phyloP scores from a whole-genome alignment of 2,113 vertebrate species.

The Hiodon alosoides region DNA sequence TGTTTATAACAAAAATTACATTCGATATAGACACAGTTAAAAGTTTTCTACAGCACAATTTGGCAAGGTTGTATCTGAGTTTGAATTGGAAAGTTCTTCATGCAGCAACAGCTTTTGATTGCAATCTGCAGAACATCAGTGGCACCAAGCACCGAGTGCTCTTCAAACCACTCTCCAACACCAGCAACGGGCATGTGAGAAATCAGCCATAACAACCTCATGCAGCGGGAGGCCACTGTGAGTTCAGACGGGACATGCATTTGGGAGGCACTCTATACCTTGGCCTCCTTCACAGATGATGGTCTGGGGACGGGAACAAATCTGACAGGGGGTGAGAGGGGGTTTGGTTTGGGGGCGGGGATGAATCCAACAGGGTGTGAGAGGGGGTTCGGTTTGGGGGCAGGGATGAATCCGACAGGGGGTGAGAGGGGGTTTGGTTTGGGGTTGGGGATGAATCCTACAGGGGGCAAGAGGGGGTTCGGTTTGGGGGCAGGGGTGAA shows the following conservation, averaged over 20 bases:
- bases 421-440: conserved; percentile 56
- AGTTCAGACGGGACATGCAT: too few species aligned
- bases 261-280: neutral
- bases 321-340: conserved; percentile 57
- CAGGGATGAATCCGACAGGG: conserved; percentile 62
- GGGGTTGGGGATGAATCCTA: conserved; percentile 55
- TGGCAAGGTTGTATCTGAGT: too few species aligned
- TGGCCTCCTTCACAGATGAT: neutral
- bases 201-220: neutral
- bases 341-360: conserved; percentile 51
- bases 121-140: too few species aligned
- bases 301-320: conserved; percentile 54
- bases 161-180: too few species aligned
- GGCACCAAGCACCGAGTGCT: too few species aligned
- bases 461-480: conserved; percentile 42
- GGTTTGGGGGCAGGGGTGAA: conserved; percentile 45
- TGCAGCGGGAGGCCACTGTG: neutral
- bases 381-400: conserved; percentile 44
- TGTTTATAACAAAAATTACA: too few species aligned
- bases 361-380: conserved; percentile 54
- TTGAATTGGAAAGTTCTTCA: too few species aligned
- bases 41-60: too few species aligned
- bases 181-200: neutral
- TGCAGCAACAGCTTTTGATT: too few species aligned
- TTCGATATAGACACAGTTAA: too few species aligned